Conservation (phyloP, 1,140 invertebrate species). For the Octopus sinensis region DNA sequence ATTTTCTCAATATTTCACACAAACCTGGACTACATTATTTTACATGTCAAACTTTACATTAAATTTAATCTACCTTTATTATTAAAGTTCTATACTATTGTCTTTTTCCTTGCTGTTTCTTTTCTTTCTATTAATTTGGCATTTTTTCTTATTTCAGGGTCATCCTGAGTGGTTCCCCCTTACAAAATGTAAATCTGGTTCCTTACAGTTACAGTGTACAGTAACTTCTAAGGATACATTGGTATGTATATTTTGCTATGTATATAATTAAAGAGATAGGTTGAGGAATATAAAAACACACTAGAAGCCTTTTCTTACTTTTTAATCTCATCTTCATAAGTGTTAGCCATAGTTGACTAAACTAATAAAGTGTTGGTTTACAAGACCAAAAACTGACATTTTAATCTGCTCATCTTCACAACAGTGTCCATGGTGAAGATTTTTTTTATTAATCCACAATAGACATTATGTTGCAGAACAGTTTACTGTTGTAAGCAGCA, state of each 20-base stretch:
- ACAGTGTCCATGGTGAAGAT: no score
- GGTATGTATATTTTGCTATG: conserved; percentile 20
- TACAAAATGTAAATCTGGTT: conserved; percentile 38
- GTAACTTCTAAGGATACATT: conserved; percentile 36
- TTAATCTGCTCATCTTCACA: no score
- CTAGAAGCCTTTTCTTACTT: no score
- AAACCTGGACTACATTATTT: not conserved
- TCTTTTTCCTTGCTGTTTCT: not conserved
- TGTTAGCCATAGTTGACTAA: no score
- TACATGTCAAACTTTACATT: not conserved
- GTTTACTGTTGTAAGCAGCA: no score
- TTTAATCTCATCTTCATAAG: no score
- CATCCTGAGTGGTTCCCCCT: conserved; percentile 40
- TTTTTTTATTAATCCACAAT: no score
- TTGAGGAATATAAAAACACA: no score
- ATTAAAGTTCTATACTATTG: not conserved
- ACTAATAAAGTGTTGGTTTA: no score
- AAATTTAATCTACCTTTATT: not conserved
- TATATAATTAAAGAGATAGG: no score
- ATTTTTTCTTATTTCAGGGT: conserved; percentile 28
- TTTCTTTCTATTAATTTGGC: not conserved
- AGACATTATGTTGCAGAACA: no score
- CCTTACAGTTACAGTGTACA: conserved; percentile 40
- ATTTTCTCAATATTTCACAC: not conserved
- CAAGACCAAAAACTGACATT: no score